These are phyloP conservation scores for Pocota personata DNA, from an alignment of 2,888 invertebrate genomes.

Conservation along the genomic window DNA sequence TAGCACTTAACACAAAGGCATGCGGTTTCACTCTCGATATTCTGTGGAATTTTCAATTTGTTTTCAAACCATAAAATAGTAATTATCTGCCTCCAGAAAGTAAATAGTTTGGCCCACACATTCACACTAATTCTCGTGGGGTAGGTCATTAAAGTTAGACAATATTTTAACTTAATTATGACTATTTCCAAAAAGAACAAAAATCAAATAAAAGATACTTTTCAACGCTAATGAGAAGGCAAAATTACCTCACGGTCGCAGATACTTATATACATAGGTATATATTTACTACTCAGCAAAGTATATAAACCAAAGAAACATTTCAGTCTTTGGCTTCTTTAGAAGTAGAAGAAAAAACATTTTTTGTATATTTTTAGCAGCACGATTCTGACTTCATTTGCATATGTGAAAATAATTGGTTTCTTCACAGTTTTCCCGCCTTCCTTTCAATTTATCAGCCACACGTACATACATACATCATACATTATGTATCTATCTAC, in stretches of 20 bases:
- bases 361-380: slow-evolving; percentile 31
- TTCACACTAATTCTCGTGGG: slow-evolving; percentile 8
- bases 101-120: slow-evolving; percentile 1
- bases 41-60: slow-evolving; percentile 32
- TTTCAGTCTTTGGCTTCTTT: neutral
- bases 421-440: neutral
- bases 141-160: slow-evolving; percentile 27
- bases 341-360: neutral
- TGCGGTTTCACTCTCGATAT: slow-evolving; percentile 6
- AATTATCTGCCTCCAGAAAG: slow-evolving; percentile 21
- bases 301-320: neutral
- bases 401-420: slow-evolving; percentile 20
- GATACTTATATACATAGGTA: neutral
- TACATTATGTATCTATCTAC: neutral
- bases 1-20: neutral
- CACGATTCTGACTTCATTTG: slow-evolving; percentile 41
- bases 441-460: neutral
- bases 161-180: neutral
- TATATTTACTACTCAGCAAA: neutral
- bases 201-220: neutral
- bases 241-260: neutral
- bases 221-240: neutral
- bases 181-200: neutral
- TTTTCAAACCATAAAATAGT: slow-evolving; percentile 25
- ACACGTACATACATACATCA: neutral